These are phyloP conservation scores for Lasioglossum albipes DNA, from an alignment of 1,140 invertebrate species.

Conservation along the genomic window DNA sequence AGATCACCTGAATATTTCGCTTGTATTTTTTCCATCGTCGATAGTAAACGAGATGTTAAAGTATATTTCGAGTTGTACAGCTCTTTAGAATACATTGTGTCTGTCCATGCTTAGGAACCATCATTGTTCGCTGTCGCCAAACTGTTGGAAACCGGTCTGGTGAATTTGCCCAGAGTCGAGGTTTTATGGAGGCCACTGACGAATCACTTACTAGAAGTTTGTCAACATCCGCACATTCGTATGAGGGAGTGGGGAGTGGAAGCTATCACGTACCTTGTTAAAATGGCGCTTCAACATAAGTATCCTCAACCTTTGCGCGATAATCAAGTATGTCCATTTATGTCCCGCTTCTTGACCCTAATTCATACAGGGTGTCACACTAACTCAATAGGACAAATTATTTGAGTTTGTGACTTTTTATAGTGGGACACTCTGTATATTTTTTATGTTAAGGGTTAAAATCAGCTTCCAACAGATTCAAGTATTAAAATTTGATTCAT, in stretches of 20 bases:
- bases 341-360: background rate
- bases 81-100: background rate
- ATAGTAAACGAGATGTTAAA: too few relatives aligned
- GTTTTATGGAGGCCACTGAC: conserved; percentile 98
- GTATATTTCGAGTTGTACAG: background rate
- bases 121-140: conserved; percentile 98
- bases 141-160: conserved; percentile 96
- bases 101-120: conserved; percentile 86
- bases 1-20: too few relatives aligned
- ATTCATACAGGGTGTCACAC: background rate
- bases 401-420: too few relatives aligned
- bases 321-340: conserved; percentile 85
- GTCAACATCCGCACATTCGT: conserved; percentile 95
- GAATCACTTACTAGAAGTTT: conserved; percentile 96
- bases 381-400: too few relatives aligned
- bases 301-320: conserved; percentile 91
- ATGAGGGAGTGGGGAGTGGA: conserved; percentile 99
- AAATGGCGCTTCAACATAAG: conserved; percentile 93
- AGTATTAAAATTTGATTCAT: background rate
- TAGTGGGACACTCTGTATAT: too few relatives aligned
- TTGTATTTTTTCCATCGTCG: too few relatives aligned
- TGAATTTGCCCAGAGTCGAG: conserved; percentile 95
- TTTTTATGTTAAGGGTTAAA: background rate
- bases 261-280: conserved; percentile 96
- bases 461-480: too few relatives aligned